These are phyloP conservation scores for Enteromius paludinosus DNA, from an alignment of 2,797 vertebrate genomes.

Conservation along the genomic window DNA sequence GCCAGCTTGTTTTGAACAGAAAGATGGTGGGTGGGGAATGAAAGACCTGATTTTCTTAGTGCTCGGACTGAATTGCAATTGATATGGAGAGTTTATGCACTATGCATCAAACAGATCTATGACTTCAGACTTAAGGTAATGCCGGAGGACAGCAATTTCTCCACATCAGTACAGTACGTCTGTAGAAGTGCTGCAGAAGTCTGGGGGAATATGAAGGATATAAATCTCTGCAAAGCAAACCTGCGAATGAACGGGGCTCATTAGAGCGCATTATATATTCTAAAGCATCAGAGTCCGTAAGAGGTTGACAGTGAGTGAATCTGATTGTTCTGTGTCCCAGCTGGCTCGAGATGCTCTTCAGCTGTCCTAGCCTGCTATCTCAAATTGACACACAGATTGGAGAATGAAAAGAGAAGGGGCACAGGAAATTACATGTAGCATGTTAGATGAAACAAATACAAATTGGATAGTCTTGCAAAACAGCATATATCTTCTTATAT, in stretches of 20 bases:
- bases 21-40: constrained; percentile 37
- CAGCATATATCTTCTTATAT: background rate
- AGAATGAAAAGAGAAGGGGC: constrained; percentile 21
- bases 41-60: constrained; percentile 47
- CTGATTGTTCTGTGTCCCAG: constrained; percentile 54
- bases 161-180: constrained; percentile 18
- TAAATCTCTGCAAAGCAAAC: constrained; percentile 43
- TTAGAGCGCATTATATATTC: constrained; percentile 57
- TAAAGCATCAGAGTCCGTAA: constrained; percentile 31
- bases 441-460: constrained; percentile 16
- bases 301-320: constrained; percentile 54
- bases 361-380: constrained; percentile 34
- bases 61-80: constrained; percentile 46
- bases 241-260: constrained; percentile 50
- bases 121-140: constrained; percentile 40
- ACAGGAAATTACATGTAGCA: constrained; percentile 14
- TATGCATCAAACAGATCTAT: constrained; percentile 37
- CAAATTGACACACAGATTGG: constrained; percentile 30
- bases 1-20: constrained; percentile 36
- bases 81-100: constrained; percentile 45
- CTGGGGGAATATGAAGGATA: constrained; percentile 38
- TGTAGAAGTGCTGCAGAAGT: constrained; percentile 29
- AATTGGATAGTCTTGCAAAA: background rate
- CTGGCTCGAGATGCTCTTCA: constrained; percentile 48
- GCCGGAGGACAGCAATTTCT: constrained; percentile 31